These are phyloP conservation scores for Leptinotarsa undecemlineata DNA, from an alignment of 1,140 invertebrate genomes.

Conservation along the genomic window DNA sequence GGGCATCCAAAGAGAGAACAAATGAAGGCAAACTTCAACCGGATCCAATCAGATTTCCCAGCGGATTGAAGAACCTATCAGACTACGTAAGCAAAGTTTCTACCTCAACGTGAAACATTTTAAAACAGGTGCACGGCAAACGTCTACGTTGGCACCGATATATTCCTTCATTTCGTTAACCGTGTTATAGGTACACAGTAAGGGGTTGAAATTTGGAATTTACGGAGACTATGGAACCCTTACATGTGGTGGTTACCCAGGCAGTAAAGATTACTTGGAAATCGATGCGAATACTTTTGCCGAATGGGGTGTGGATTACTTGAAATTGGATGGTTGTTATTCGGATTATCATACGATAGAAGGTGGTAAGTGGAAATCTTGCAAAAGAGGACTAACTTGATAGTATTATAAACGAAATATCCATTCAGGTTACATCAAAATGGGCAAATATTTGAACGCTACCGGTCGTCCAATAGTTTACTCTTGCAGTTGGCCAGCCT, in stretches of 20 bases:
- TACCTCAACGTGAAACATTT: too few relatives aligned
- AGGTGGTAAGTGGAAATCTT: slow-evolving; percentile 52
- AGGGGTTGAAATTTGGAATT: slow-evolving; percentile 84
- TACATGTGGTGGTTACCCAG: slow-evolving; percentile 86
- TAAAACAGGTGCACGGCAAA: too few relatives aligned
- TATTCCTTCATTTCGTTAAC: background rate
- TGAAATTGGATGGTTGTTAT: slow-evolving; percentile 89
- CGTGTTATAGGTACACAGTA: slow-evolving; percentile 69
- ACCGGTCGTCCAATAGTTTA: slow-evolving; percentile 84
- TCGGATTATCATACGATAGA: slow-evolving; percentile 65
- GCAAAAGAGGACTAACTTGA: background rate
- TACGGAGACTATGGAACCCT: slow-evolving; percentile 85
- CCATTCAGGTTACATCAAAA: slow-evolving; percentile 47
- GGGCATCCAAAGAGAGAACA: slow-evolving; percentile 73
- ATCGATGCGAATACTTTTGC: slow-evolving; percentile 84
- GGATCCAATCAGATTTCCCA: slow-evolving; percentile 78
- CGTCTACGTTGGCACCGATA: background rate
- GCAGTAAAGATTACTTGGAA: slow-evolving; percentile 73
- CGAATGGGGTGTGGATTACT: slow-evolving; percentile 86
- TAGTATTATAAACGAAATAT: background rate
- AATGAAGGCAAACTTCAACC: slow-evolving; percentile 68
- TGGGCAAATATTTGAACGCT: slow-evolving; percentile 64
- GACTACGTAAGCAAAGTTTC: slow-evolving; percentile 72
- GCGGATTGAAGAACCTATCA: slow-evolving; percentile 77
- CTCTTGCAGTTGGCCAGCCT: slow-evolving; percentile 89